Conservation (phyloP, 30 jellyfish, hydroid and myxozoan species). For the Nemopilema nomurai region DNA sequence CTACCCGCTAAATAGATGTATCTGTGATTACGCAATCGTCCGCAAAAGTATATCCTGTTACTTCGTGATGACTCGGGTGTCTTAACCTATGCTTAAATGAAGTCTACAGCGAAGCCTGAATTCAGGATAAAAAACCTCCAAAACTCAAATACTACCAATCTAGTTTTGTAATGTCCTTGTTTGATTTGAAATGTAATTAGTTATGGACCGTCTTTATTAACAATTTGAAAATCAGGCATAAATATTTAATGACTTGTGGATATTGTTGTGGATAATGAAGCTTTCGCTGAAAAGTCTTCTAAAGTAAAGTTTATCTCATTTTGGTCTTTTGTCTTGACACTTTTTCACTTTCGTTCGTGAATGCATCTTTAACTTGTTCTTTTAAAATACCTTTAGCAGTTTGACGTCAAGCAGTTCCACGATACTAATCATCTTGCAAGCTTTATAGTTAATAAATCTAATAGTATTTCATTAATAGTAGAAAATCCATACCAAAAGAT, state of each 20-base stretch:
- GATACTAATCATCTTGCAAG: neutral
- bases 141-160: no score
- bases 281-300: neutral
- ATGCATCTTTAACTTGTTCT: neutral
- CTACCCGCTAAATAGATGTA: no score
- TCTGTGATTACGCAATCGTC: no score
- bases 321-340: neutral
- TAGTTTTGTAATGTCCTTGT: neutral
- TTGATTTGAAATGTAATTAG: neutral
- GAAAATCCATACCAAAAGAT: neutral
- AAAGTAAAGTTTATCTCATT: neutral
- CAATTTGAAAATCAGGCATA: neutral
- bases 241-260: neutral
- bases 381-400: neutral
- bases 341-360: neutral
- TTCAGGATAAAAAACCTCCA: neutral
- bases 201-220: neutral
- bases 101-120: no score
- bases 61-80: no score
- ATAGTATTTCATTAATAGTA: neutral
- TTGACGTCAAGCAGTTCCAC: neutral
- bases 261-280: neutral
- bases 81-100: no score
- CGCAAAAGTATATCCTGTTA: no score
- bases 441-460: neutral